Base-by-base conservation (phyloP, 2,797 vertebrate genomes). In the Malurus splendens region DNA sequence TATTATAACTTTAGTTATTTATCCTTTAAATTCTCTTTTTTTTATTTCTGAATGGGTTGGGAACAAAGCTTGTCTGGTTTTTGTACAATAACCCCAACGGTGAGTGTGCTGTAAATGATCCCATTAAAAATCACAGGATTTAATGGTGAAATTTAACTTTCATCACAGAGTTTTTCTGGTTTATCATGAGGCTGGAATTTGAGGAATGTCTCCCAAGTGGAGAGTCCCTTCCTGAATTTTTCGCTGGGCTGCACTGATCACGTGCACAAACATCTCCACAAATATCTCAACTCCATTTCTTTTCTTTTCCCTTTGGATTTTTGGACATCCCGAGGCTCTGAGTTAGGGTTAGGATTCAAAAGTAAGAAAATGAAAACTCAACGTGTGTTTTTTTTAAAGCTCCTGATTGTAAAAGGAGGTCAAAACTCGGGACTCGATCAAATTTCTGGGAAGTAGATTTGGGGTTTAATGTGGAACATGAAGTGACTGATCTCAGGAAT, bases 281-380 rank as follows among this genome's bases (percentile, higher is more conserved):
- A 30, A 23, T 3, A 17, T 2, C 41, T 36, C 18, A 18, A 27
- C 3, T 38, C 27, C 22, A 47, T 77, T 50, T 16, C 1, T 20
- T 30, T 38, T 56, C 36, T 36, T 14, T 28, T 2, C 2, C 4
- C 7, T 59, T 18, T 82, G 65, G 27, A n/a, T 61, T 94, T 66
- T 28, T 32, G 48, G 24, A 12, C 12, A 10, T 36, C 5, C 6
- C 7, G 25, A 50, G 18, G 45, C 41, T 73, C 3, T 45, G 7
- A 71, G 66, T 3, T 18, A 55, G 36, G 56, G 44, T 42, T 23
- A 14, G 10, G 20, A 12, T 28, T 48, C 14, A 44, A 7, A 48
- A 18, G 5, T 4, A 28, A 33, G 13, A 36, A 74, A n/a, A 42
- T 8, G 18, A 6, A 9, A 75, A 59, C 7, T 9, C 0, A 0